A percentile compares a stretch with the other conserved stretches of the same genome.
These are phyloP conservation scores for Piscicola geometra DNA, from an alignment of 2,888 invertebrate genomes.

Conservation along the genomic window DNA sequence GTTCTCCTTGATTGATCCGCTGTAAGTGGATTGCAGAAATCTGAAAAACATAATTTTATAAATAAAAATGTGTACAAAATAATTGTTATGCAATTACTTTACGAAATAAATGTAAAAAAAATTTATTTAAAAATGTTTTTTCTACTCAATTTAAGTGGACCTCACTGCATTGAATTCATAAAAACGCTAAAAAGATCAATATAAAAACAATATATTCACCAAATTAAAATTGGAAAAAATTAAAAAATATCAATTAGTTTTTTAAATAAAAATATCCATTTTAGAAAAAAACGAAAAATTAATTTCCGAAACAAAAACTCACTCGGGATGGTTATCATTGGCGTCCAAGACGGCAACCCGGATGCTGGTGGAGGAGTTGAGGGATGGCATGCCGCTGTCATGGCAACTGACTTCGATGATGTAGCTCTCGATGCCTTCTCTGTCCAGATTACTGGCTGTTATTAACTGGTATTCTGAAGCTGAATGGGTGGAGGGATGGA, in stretches of 20 bases:
- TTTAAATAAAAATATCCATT: background rate
- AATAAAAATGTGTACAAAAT: no score
- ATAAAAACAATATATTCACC: no score
- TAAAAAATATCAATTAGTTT: background rate
- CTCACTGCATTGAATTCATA: no score
- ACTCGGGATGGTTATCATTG: constrained; percentile 38
- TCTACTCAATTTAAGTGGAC: no score
- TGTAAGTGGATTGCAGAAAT: no score
- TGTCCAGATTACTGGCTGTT: constrained; percentile 37
- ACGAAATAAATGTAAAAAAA: no score
- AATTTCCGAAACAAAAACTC: background rate
- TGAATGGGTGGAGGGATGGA: background rate
- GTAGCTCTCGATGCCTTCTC: constrained; percentile 38
- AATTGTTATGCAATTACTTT: no score
- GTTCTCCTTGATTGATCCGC: no score
- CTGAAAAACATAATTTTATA: no score
- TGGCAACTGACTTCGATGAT: constrained; percentile 37
- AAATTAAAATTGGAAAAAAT: no score
- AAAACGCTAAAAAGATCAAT: no score
- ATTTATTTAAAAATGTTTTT: no score
- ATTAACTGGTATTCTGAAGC: constrained; percentile 39
- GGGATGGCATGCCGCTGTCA: constrained; percentile 38
- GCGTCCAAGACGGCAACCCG: constrained; percentile 33
- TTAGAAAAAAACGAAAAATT: background rate
- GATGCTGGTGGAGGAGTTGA: constrained; percentile 1